Percentiles rank a stretch among this genome's conserved stretches.
phyloP scores from a whole-genome alignment of 2,888 invertebrate genomes.

The Apodemia hepburni region DNA sequence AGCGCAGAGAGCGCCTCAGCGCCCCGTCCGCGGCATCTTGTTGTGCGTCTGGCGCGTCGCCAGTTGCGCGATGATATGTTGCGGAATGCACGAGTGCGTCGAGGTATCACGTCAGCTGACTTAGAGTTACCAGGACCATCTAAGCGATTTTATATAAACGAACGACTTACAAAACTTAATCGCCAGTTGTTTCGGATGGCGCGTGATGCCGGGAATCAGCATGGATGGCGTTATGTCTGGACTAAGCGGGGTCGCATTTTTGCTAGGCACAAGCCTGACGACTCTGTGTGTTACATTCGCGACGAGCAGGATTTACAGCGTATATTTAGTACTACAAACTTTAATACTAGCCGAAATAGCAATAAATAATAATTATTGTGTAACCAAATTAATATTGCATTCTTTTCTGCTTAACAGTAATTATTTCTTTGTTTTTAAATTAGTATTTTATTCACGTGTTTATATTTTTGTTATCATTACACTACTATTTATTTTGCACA shows the following conservation, averaged over 20 bases:
- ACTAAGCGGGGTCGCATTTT: neutral
- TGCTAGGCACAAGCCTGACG: neutral
- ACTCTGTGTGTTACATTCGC: neutral
- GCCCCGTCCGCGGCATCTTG: neutral
- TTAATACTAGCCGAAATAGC: too few relatives aligned
- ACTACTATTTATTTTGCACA: too few relatives aligned
- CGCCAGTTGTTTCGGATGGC: neutral
- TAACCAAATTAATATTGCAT: too few relatives aligned
- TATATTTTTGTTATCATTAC: too few relatives aligned
- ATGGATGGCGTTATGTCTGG: neutral
- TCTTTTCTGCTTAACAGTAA: too few relatives aligned
- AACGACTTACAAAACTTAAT: neutral
- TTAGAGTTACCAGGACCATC: neutral
- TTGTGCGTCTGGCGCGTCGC: neutral
- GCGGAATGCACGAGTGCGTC: slow-evolving; percentile 1
- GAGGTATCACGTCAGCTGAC: neutral
- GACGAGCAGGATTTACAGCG: neutral
- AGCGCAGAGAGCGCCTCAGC: too few relatives aligned
- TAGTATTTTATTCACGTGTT: too few relatives aligned
- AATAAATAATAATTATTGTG: too few relatives aligned
- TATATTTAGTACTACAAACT: too few relatives aligned
- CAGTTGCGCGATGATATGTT: slow-evolving; percentile 11
- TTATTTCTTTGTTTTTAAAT: too few relatives aligned
- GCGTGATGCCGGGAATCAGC: neutral
- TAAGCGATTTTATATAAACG: neutral